Percentiles rank a stretch among this genome's conserved stretches.
These are phyloP conservation scores for Tamandua tetradactyla DNA, from an alignment of 2,797 vertebrate species.

Conservation along the genomic window DNA sequence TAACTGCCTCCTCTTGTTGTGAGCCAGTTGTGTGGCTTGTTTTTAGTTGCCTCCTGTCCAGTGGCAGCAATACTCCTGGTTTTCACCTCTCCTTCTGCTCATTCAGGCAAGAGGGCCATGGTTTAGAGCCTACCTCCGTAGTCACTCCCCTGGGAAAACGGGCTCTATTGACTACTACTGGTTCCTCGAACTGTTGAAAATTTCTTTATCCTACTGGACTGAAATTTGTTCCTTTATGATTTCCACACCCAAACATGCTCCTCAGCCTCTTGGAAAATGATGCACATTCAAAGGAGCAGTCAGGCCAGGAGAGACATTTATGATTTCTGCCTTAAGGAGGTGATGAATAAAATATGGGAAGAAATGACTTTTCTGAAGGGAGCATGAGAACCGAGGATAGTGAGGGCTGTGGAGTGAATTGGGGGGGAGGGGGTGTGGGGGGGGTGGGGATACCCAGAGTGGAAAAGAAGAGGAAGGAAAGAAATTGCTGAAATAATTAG, in stretches of 20 bases:
- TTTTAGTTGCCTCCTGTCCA: background rate
- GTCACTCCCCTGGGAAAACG: background rate
- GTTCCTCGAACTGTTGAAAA: background rate
- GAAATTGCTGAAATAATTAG: background rate
- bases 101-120: background rate
- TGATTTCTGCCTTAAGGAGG: background rate
- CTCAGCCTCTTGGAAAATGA: background rate
- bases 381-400: background rate
- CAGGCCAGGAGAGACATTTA: background rate
- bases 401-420: background rate
- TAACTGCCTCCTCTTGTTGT: background rate
- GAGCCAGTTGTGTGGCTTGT: background rate
- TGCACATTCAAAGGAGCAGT: background rate
- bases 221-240: background rate
- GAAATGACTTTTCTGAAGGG: background rate
- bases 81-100: background rate
- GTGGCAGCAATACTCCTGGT: background rate
- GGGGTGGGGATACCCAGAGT: background rate
- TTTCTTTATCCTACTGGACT: background rate
- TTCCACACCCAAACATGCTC: background rate
- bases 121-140: background rate
- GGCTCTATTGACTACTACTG: background rate
- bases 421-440: too few relatives aligned
- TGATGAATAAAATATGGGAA: background rate
- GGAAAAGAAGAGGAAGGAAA: background rate